phyloP scores from a whole-genome alignment of 2,113 vertebrate species.

The Hystrix brachyura region DNA sequence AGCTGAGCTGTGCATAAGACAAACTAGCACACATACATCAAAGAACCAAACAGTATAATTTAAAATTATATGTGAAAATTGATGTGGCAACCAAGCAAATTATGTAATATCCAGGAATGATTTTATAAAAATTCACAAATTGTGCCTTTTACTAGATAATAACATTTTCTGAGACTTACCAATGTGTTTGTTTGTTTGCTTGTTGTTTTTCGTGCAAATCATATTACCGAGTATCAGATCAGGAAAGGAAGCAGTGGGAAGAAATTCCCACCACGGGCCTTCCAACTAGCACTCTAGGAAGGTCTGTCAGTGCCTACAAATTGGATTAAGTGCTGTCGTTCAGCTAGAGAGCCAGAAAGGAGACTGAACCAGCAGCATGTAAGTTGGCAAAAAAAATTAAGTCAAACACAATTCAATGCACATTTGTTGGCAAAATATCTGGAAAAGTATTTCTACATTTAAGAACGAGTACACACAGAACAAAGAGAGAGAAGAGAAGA shows the following conservation, averaged over 20 bases:
- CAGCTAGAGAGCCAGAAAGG: not conserved
- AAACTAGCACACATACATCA: not conserved
- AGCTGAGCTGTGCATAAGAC: not conserved
- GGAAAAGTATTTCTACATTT: conserved; percentile 27
- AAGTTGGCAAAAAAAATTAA: conserved; percentile 46
- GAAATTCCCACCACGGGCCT: not conserved
- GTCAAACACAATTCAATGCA: not conserved
- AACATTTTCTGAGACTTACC: not conserved
- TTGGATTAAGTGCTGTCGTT: not conserved
- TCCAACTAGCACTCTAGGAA: not conserved
- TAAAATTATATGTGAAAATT: not conserved
- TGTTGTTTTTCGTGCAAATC: not conserved
- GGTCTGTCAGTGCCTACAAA: not conserved
- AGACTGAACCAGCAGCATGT: not conserved
- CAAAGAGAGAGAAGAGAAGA: not conserved
- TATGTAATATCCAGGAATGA: not conserved
- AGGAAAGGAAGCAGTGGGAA: not conserved
- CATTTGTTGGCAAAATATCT: conserved; percentile 49
- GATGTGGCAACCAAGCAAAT: conserved; percentile 1
- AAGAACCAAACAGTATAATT: not conserved
- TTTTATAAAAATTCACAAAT: not conserved
- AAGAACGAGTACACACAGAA: not conserved
- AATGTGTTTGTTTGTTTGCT: not conserved
- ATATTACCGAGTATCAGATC: not conserved
- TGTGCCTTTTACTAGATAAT: not conserved